Evolutionary conservation across 1,140 invertebrate genomes (phyloP).

Genomic region (Zelostemma sp.): DNA sequence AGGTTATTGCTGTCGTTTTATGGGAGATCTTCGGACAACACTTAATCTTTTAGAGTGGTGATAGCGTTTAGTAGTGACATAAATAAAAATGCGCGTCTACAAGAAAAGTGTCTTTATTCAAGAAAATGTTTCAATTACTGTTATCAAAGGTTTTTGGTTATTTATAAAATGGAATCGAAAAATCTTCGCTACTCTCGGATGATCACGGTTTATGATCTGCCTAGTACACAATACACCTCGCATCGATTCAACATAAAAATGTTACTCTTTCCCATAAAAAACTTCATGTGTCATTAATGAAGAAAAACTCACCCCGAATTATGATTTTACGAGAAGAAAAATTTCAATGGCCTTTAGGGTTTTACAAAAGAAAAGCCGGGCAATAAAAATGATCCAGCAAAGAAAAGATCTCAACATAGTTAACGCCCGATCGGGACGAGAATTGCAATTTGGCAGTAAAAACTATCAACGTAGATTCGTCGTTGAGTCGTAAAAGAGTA

Average conservation of each 20-base stretch:
- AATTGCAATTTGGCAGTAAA: slow-evolving; percentile 50
- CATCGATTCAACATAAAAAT: neutral
- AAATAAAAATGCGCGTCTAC: slow-evolving; percentile 17
- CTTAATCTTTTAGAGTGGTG: slow-evolving; percentile 49
- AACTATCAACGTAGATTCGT: slow-evolving; percentile 26
- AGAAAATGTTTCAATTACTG: slow-evolving; percentile 16
- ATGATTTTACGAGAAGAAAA: slow-evolving; percentile 34
- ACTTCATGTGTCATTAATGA: slow-evolving; percentile 27
- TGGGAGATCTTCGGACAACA: slow-evolving; percentile 32
- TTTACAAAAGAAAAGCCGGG: slow-evolving; percentile 37
- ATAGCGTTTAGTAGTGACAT: slow-evolving; percentile 45
- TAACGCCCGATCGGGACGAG: slow-evolving; percentile 47
- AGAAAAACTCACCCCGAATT: slow-evolving; percentile 19
- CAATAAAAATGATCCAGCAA: slow-evolving; percentile 33
- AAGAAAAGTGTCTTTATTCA: slow-evolving; percentile 6
- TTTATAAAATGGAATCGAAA: neutral
- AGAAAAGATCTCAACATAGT: slow-evolving; percentile 43
- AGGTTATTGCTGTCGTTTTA: slow-evolving; percentile 40
- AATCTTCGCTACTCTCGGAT: slow-evolving; percentile 1
- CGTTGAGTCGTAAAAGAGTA: slow-evolving; percentile 32
- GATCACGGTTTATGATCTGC: too few relatives aligned
- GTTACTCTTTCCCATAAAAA: neutral
- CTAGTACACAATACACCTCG: too few relatives aligned
- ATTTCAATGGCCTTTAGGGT: slow-evolving; percentile 1
- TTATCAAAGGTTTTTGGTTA: slow-evolving; percentile 4